Conservation (phyloP, 1,140 invertebrate species). For the Euschistus heros region DNA sequence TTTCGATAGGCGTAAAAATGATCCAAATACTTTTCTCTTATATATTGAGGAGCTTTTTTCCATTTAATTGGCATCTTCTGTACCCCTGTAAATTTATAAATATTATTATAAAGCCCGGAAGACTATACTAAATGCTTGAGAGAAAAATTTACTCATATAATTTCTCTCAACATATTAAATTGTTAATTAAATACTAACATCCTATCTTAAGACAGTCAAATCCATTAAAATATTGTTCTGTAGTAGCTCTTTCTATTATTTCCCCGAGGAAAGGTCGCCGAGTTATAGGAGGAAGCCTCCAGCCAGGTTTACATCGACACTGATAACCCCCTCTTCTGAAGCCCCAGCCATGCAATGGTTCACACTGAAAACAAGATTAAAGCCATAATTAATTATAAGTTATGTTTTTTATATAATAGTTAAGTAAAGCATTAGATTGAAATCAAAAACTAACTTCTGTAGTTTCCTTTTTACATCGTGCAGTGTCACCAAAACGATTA, state of each 20-base stretch:
- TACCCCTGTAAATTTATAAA: slow-evolving; percentile 47
- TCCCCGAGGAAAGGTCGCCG: slow-evolving; percentile 84
- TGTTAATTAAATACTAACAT: slow-evolving; percentile 58
- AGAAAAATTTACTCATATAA: too few relatives aligned
- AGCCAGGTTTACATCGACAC: slow-evolving; percentile 84
- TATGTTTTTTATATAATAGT: neutral
- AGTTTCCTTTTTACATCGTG: slow-evolving; percentile 82
- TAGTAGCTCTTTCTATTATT: slow-evolving; percentile 83
- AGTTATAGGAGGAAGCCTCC: slow-evolving; percentile 72
- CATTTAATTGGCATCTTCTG: slow-evolving; percentile 70
- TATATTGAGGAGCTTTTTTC: slow-evolving; percentile 52
- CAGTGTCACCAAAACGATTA: slow-evolving; percentile 82
- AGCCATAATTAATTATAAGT: neutral
- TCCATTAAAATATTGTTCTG: slow-evolving; percentile 81
- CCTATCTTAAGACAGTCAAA: slow-evolving; percentile 87
- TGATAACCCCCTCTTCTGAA: slow-evolving; percentile 92
- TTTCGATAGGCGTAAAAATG: slow-evolving; percentile 55
- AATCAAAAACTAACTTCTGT: slow-evolving; percentile 61
- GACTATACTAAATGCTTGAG: too few relatives aligned
- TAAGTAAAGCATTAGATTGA: neutral
- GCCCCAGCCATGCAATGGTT: slow-evolving; percentile 91
- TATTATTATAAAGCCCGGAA: too few relatives aligned
- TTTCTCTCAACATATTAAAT: too few relatives aligned
- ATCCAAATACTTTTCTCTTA: slow-evolving; percentile 63
- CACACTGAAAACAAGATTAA: slow-evolving; percentile 56